phyloP scores from a whole-genome alignment of 2,113 vertebrate species.

The Marmota flaviventris region DNA sequence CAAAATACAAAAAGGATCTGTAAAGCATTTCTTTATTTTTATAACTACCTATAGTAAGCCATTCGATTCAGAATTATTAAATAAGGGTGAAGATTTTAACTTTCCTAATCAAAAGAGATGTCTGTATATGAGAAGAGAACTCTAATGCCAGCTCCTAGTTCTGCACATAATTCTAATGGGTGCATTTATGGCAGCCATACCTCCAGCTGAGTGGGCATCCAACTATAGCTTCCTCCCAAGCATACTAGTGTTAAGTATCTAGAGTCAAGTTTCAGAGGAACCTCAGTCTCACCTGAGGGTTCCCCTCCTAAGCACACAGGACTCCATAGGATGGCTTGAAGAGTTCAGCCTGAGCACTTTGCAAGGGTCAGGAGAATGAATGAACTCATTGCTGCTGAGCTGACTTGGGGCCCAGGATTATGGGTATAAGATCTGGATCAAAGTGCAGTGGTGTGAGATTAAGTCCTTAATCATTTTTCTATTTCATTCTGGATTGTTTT shows the following conservation, averaged over 20 bases:
- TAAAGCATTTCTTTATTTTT: slow-evolving; percentile 35
- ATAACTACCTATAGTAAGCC: neutral
- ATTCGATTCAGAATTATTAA: slow-evolving; percentile 24
- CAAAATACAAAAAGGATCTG: neutral
- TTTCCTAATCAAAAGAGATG: neutral
- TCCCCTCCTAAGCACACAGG: neutral
- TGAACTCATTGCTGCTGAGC: neutral
- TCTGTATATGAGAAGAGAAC: neutral
- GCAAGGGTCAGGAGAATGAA: neutral
- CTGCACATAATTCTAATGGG: neutral
- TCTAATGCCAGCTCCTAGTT: neutral
- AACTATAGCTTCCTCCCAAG: neutral
- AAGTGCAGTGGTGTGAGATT: neutral
- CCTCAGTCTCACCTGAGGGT: neutral
- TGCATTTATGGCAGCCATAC: neutral
- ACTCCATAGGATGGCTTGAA: neutral
- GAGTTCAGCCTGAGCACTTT: neutral
- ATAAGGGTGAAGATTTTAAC: neutral
- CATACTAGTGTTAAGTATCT: neutral
- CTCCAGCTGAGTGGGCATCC: neutral
- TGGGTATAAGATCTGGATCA: no score
- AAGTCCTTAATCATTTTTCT: neutral
- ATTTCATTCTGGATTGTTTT: neutral
- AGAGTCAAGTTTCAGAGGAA: neutral
- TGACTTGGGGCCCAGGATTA: neutral